Base-by-base conservation (phyloP, 1,140 invertebrate species). In the Cylas formicarius region DNA sequence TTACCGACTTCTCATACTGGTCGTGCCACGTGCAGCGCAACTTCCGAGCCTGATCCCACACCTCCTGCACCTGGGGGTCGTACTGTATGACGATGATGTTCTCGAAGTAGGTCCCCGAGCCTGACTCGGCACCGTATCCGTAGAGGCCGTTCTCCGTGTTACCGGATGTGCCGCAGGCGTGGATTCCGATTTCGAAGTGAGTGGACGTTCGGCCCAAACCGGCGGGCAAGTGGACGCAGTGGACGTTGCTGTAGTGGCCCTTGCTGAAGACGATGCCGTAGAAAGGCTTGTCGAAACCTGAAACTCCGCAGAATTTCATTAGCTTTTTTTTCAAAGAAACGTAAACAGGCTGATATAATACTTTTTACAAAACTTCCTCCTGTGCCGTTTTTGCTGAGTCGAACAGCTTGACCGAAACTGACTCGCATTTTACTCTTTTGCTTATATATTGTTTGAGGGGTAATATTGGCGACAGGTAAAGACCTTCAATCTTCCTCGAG, bases 1-100 rank as follows among this genome's bases (percentile, higher is more conserved):
- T 93, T 0, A 95, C 90, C 1, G 90, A 88, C 60, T 95, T 95
- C 68, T 95, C 90, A 60, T 95, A 95, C 48, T 93, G 82, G 66
- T 95, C 90, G 56, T 95, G 90, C 91, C 91, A 95, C 0, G 90
- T 94, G 67, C 91, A 94, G 2, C 90, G 76, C 4, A 95, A 59
- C 65, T 93, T 93, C 11, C 90, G 69, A 2, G 90, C 91, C 66
- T 94, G 90, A 72, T 95, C 91, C 90, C 90, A 94, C 1, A 94
- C 90, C 70, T 95, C 91, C 70, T 95, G 90, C 0, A 95, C 90
- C 71, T 93, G 84, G 8, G 90, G 86, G 67, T 95, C 90, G 57
- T 94, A 95, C 63, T 94, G 90, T 49, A 94, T 82, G 10, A 94
- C 87, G 48, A 95, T 89, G 34, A 90, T 93, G 57, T 95, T 95